Conservation (phyloP, 2,797 vertebrate species). For the Emys orbicularis region DNA sequence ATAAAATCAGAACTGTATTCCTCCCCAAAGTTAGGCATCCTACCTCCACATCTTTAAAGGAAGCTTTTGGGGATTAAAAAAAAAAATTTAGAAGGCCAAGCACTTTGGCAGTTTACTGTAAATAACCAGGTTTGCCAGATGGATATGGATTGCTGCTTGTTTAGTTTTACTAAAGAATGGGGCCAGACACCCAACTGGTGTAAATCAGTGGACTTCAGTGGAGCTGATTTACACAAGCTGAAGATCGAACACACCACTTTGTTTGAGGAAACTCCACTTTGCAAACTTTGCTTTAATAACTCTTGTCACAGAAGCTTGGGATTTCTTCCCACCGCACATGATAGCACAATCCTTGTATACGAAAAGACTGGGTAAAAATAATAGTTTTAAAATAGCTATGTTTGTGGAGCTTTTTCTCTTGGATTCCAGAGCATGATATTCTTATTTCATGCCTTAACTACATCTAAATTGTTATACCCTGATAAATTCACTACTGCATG, state of each 20-base stretch:
- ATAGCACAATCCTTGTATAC: constrained; percentile 14
- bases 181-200: not conserved
- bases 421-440: constrained; percentile 10
- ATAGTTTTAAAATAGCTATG: constrained; percentile 4
- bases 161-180: not conserved
- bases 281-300: constrained; percentile 29
- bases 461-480: not conserved
- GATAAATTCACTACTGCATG: constrained; percentile 4
- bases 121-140: constrained; percentile 46
- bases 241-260: not conserved
- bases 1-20: not conserved
- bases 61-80: constrained; percentile 31
- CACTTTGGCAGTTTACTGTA: not conserved
- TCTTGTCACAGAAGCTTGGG: not conserved
- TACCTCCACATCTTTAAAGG: not conserved
- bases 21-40: not conserved
- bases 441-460: constrained; percentile 49
- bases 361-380: constrained; percentile 21
- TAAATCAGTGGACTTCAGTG: not conserved
- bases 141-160: not conserved
- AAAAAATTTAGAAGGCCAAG: not conserved
- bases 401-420: constrained; percentile 14
- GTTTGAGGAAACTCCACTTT: constrained; percentile 12
- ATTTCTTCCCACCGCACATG: constrained; percentile 15
- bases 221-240: not conserved